Percentiles rank a stretch among this genome's conserved stretches.
These are phyloP conservation scores for Oreochromis niloticus DNA, from an alignment of 2,113 vertebrate genomes.

Conservation along the genomic window DNA sequence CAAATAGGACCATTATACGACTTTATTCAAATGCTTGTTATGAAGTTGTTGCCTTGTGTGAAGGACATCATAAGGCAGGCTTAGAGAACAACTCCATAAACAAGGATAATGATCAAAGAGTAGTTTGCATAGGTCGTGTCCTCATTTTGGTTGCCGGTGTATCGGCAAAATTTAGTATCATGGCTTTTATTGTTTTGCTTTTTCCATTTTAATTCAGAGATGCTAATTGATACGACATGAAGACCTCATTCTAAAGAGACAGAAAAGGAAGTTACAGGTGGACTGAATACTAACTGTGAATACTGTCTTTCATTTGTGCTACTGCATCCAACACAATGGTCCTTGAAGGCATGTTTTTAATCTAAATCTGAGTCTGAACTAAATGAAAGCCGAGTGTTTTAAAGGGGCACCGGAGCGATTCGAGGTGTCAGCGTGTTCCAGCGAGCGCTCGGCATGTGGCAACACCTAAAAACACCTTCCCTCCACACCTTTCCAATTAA, in stretches of 20 bases:
- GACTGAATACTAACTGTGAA: neutral
- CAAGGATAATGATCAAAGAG: neutral
- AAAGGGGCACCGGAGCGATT: neutral
- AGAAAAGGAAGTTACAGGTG: neutral
- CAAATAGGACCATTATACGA: neutral
- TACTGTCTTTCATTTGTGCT: neutral
- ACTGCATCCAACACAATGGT: neutral
- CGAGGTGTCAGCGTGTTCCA: neutral
- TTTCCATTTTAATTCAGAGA: neutral
- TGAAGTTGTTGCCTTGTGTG: neutral
- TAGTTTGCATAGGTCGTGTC: neutral
- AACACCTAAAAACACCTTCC: neutral
- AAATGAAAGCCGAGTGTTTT: neutral
- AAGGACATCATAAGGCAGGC: neutral
- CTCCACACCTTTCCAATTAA: neutral
- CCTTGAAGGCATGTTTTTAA: neutral
- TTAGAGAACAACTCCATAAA: neutral
- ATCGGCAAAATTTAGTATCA: neutral
- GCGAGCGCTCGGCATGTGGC: neutral
- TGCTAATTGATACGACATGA: neutral
- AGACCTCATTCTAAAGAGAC: fast-evolving
- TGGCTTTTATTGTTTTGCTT: neutral
- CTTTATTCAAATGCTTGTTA: neutral
- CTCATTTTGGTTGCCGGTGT: neutral
- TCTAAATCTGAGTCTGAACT: neutral